phyloP scores from a whole-genome alignment of 2,797 vertebrate genomes.

The Passerculus sandwichensis region DNA sequence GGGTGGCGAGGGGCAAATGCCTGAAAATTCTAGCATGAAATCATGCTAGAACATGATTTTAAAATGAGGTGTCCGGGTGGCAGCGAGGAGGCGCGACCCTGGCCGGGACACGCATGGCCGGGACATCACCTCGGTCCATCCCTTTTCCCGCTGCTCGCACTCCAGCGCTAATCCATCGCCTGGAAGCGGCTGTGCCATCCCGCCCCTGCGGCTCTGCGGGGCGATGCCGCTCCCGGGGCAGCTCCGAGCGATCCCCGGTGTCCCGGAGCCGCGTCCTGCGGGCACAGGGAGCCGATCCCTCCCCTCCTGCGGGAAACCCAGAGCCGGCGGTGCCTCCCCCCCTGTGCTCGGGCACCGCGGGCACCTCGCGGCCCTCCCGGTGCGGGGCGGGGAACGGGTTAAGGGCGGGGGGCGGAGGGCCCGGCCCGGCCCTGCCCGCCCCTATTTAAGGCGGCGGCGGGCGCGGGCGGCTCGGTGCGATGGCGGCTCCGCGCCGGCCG shows the following conservation, averaged over 20 bases:
- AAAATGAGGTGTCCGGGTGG: not conserved
- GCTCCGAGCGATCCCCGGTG: not conserved
- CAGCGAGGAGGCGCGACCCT: not conserved
- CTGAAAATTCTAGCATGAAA: not conserved
- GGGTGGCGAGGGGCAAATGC: not conserved
- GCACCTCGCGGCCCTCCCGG: not conserved
- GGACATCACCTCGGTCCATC: not conserved
- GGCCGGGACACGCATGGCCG: not conserved
- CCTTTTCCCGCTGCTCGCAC: not conserved
- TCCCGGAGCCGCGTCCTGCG: not conserved
- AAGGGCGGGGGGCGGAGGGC: conserved; percentile 16
- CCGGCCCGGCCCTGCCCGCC: not conserved
- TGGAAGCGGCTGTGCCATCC: not conserved
- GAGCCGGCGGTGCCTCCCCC: too few relatives aligned
- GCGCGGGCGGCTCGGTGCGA: not conserved
- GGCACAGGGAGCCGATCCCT: not conserved
- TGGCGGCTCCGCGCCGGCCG: conserved; percentile 40
- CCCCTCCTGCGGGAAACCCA: not conserved
- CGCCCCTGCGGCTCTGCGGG: not conserved
- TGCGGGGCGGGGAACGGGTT: not conserved
- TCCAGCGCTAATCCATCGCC: not conserved
- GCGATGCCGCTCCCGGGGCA: not conserved
- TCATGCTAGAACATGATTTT: not conserved
- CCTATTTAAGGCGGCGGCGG: conserved; percentile 17
- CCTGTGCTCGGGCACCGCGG: not conserved